Percentiles rank a stretch among this genome's conserved stretches.
Conservation (phyloP, 2,113 vertebrate species). For the Phaethon lepturus region DNA sequence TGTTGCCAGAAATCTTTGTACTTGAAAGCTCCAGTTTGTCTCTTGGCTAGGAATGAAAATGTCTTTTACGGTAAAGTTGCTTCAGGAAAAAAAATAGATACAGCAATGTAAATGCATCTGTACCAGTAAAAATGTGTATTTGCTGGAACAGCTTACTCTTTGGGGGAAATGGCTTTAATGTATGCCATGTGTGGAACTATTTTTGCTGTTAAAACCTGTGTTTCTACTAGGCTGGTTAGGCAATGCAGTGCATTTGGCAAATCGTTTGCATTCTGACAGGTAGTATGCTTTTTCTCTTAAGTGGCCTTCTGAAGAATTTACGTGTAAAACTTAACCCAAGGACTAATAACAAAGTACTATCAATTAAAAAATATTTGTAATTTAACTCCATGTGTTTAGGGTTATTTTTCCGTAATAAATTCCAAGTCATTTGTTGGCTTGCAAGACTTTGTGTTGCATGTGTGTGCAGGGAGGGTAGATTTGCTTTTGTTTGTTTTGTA, state of each 20-base stretch:
- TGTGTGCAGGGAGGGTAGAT: neutral
- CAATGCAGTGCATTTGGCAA: neutral
- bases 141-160: neutral
- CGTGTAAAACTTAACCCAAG: neutral
- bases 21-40: neutral
- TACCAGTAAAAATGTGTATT: neutral
- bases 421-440: neutral
- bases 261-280: neutral
- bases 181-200: neutral
- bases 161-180: neutral
- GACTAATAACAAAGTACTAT: neutral
- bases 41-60: neutral
- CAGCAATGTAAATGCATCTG: neutral
- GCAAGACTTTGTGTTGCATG: neutral
- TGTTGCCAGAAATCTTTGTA: neutral
- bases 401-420: neutral
- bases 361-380: neutral
- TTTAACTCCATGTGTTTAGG: neutral
- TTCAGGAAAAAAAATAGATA: neutral
- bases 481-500: neutral
- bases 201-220: neutral
- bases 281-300: neutral
- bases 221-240: neutral
- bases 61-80: neutral
- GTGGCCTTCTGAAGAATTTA: neutral